Evolutionary conservation across 2,797 vertebrate genomes (phyloP), one percentile per base, ranked within the genome.

Genomic region (Spinus olivaceus): DNA sequence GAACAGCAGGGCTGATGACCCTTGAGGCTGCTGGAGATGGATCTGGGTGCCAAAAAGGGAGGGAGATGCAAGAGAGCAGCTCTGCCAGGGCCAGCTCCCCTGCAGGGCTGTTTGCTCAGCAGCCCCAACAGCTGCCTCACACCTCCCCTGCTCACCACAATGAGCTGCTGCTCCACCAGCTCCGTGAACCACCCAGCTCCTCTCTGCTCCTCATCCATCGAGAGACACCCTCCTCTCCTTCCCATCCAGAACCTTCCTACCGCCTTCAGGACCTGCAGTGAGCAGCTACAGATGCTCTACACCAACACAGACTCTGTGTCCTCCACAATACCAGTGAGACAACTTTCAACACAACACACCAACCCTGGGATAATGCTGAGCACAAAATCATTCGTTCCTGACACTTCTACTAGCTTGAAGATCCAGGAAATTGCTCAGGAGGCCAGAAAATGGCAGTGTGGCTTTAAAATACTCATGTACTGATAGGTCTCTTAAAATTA

Each of bases 131-230:
- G 69, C 69, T 86, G 60, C 72, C 81, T 60, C 8, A 1, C 28
- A 73, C 19, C 82, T 67, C 71, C 50, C 16, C 54, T 51, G 51
- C 2, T 67, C 44, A 12, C 56, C 57, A 30, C 44, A 19, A 4
- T 0, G 12, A 90, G 56, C 78, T 69, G 7, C 41, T 30, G 50
- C 33, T 25, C 84, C 54, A 8, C 5, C 27, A 61, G 44, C 46
- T 53, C 63, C 41, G 46, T 32, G 44, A 59, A 33, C 19, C 35
- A 61, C 9, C 42, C 19, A 42, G 60, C 47, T 77, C 46, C 54
- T 44, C 57, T 2, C 14, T 32, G 72, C 41, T 20, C 10, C 60
- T 19, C 39, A 7, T 8, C 30, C 22, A 25, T 2, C 0, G 0
- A 46, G 23, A 20, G 12, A n/a, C 46, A 20, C 3, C 27, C 42